phyloP scores from a whole-genome alignment of 2,113 vertebrate species.

The Gambusia affinis region DNA sequence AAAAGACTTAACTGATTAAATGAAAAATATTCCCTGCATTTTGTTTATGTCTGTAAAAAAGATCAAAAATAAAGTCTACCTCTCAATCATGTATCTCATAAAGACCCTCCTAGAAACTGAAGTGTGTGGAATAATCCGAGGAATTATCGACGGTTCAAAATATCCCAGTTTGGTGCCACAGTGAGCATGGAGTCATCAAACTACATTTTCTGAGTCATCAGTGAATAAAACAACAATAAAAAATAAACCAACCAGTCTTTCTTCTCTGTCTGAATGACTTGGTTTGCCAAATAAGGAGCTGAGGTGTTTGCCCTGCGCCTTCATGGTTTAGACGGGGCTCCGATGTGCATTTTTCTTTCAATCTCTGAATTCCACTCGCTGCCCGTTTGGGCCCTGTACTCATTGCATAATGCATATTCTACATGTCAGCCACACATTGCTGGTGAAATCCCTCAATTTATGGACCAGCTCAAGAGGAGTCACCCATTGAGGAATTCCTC shows the following conservation, averaged over 20 bases:
- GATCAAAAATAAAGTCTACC: too few species aligned
- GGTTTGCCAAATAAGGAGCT: constrained; percentile 1
- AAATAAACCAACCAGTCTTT: neutral
- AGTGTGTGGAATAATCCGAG: neutral
- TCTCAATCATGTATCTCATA: neutral
- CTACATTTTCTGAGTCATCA: neutral
- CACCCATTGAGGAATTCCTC: constrained; percentile 75
- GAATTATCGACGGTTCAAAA: neutral
- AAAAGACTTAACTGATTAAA: too few species aligned
- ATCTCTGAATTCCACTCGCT: constrained; percentile 37
- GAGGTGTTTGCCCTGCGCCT: constrained; percentile 20
- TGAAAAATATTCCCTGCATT: too few species aligned
- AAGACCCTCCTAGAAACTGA: neutral
- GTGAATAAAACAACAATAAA: neutral
- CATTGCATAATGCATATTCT: constrained; percentile 71
- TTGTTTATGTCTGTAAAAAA: too few species aligned
- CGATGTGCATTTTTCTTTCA: constrained; percentile 36
- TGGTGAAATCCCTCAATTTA: constrained; percentile 81
- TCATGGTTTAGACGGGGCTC: constrained; percentile 4
- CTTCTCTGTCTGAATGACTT: neutral
- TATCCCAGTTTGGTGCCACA: neutral
- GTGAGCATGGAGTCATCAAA: neutral
- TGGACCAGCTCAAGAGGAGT: constrained; percentile 61
- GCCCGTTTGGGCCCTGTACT: constrained; percentile 33
- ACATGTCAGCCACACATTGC: constrained; percentile 66